Base-by-base conservation (phyloP, 2,888 invertebrate species). In the Drosophila subquinaria region DNA sequence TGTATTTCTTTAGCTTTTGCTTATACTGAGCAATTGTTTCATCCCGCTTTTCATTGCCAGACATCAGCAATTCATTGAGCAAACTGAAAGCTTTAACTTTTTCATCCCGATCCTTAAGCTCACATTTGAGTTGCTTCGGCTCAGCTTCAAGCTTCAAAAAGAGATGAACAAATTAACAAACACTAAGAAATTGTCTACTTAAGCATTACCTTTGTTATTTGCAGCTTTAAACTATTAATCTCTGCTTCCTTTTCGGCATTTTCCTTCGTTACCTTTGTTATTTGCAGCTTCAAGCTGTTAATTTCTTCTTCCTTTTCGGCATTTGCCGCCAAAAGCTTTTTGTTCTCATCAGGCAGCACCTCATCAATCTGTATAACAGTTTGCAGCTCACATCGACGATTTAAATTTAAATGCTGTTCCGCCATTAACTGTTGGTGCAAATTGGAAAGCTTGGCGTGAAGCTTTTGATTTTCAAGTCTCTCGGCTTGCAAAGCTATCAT, bases 51-150 rank as follows among this genome's bases (percentile, higher is more conserved):
- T 67, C 53, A 17, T 38, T 74, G 8, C 43, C 66, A 30, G 8
- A 13, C 9, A 53, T 3, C 36, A 74, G 61, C 53, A 76, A 50
- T 40, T 70, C 66, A n/a, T 66, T 74, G 8, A 57, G 8, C 1
- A 23, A 36, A 33, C 40, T 65, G 5, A 74, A 23, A 0, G 35
- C 55, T n/a, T 17, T 15, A 3, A 33, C 9, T 0, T 70, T 47
- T 6, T 4, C 43, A 23, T 30, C 10, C 6, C 23, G 17, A 0
- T 57, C 38, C 23, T 45, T 2, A 17, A 69, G 13, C 3, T 61
- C 36, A 9, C 10, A 1, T 1, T 61, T 10, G 5, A 47, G 17
- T 10, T 40, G 10, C 9, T 1, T 4, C 0, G 51, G 20, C 8
- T 43, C 27, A 3, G 27, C 33, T 15, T 52, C 4, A 10, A 76